A percentile compares a stretch with the other conserved stretches of the same genome.
Evolutionary conservation across 2,888 invertebrate species (phyloP).

Genomic region (Noctua pronuba): DNA sequence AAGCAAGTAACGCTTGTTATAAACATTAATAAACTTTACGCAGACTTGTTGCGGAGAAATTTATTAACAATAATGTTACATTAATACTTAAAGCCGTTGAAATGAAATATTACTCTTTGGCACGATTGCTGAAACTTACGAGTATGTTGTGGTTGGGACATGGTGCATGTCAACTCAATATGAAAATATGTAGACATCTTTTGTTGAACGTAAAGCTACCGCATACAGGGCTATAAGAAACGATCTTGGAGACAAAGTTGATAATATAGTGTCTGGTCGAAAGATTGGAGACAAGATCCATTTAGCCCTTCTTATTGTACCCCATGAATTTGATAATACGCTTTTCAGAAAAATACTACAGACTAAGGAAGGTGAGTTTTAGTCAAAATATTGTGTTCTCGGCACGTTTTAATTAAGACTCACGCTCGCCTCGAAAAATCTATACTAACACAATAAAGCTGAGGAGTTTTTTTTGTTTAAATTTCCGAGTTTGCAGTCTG

Average conservation of each 20-base stretch:
- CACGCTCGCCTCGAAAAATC: background rate
- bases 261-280: background rate
- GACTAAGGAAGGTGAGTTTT: background rate
- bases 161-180: conserved; percentile 15
- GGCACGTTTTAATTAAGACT: background rate
- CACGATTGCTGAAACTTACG: conserved; percentile 72
- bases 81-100: conserved; percentile 71
- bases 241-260: background rate
- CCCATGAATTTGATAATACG: background rate
- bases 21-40: conserved; percentile 69
- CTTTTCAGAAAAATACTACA: background rate
- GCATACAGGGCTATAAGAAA: background rate
- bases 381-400: background rate
- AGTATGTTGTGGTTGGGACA: conserved; percentile 24
- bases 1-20: conserved; percentile 58
- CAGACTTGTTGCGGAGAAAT: conserved; percentile 68
- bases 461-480: too few relatives aligned
- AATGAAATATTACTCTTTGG: conserved; percentile 80
- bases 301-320: background rate
- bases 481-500: too few relatives aligned
- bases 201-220: conserved; percentile 11
- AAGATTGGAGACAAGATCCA: background rate
- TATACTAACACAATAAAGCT: background rate
- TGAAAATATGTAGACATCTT: background rate
- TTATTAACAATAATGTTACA: conserved; percentile 73